Evolutionary conservation across 2,113 vertebrate genomes (phyloP).

Genomic region (Pterocles burchelli): DNA sequence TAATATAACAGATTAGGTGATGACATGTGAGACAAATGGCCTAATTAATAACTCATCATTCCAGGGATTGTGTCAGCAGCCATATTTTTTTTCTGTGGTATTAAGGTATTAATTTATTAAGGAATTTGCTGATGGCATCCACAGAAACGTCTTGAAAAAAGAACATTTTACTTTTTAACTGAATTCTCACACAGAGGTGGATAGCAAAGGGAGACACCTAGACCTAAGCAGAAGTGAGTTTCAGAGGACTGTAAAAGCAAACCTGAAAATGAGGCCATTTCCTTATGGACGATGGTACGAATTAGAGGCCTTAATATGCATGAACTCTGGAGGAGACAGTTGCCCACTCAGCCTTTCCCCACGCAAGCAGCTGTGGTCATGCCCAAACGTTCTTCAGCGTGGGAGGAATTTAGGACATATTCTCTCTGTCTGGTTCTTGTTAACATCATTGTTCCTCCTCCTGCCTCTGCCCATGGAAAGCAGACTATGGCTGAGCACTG

Average conservation of each 20-base stretch:
- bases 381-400: background rate
- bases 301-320: background rate
- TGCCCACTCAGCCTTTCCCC: background rate
- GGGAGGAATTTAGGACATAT: background rate
- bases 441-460: background rate
- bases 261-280: background rate
- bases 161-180: background rate
- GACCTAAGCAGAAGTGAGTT: background rate
- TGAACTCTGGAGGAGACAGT: background rate
- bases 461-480: background rate
- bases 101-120: too few species aligned
- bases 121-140: background rate
- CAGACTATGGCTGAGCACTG: background rate
- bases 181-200: background rate
- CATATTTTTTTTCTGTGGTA: background rate
- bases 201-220: background rate
- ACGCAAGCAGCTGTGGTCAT: background rate
- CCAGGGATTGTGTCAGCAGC: background rate
- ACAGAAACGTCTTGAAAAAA: background rate
- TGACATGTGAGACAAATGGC: background rate
- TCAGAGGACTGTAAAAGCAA: background rate
- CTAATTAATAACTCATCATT: conserved; percentile 12
- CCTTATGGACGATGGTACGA: accelerated
- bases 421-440: background rate
- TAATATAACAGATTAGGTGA: background rate